These are phyloP conservation scores for Drosophila rubida DNA, from an alignment of 2,888 invertebrate species.

Conservation along the genomic window DNA sequence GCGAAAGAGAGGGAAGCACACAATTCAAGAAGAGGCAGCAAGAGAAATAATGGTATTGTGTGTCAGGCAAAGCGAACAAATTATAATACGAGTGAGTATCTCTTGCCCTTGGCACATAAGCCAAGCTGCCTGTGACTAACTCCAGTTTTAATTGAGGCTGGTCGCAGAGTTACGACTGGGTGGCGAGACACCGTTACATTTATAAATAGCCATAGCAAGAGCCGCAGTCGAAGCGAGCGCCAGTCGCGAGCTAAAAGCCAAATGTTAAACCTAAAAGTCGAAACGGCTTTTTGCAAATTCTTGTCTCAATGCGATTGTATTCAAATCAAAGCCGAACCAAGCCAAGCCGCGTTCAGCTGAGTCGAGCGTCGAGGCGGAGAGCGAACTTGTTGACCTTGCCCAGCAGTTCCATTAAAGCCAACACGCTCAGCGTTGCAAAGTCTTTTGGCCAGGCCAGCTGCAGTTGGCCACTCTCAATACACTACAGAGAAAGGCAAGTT, in stretches of 20 bases:
- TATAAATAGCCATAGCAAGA: slow-evolving; percentile 53
- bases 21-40: slow-evolving; percentile 4
- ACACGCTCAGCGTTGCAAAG: slow-evolving; percentile 60
- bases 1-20: neutral
- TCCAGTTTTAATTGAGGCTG: slow-evolving; percentile 50
- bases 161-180: slow-evolving; percentile 1
- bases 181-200: slow-evolving; percentile 50
- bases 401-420: slow-evolving; percentile 53
- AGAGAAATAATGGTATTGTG: slow-evolving; percentile 9
- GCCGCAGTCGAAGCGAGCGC: neutral
- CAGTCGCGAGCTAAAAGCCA: slow-evolving; percentile 24
- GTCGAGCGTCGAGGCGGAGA: neutral
- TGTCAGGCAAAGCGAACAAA: slow-evolving; percentile 42
- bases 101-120: slow-evolving; percentile 75
- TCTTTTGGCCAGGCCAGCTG: slow-evolving; percentile 66
- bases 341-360: neutral
- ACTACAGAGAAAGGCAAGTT: neutral
- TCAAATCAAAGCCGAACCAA: slow-evolving; percentile 61
- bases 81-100: slow-evolving; percentile 31
- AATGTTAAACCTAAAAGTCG: slow-evolving; percentile 34
- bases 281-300: slow-evolving; percentile 62
- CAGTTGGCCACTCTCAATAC: slow-evolving; percentile 22
- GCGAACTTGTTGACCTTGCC: slow-evolving; percentile 69
- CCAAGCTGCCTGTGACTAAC: slow-evolving; percentile 69
- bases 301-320: slow-evolving; percentile 67